phyloP scores from a whole-genome alignment of 1,140 invertebrate genomes.

The Brachionus asplanchnoidis region DNA sequence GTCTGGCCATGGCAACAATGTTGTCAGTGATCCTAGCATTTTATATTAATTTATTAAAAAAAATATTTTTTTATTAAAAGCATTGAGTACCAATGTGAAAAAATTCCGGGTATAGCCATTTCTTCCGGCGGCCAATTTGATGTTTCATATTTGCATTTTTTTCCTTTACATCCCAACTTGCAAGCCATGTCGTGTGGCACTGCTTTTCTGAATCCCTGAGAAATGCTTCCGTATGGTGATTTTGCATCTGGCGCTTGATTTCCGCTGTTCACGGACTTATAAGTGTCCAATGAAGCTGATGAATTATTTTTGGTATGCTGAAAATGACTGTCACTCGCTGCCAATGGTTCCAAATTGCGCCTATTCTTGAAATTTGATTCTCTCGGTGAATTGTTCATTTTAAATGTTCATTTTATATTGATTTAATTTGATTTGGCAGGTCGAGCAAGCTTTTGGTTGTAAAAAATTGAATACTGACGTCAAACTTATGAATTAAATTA shows the following conservation, averaged over 20 bases:
- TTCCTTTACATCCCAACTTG: slow-evolving; percentile 64
- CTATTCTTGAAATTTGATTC: background rate
- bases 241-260: background rate
- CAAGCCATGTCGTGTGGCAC: slow-evolving; percentile 37
- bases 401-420: background rate
- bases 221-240: slow-evolving; percentile 21
- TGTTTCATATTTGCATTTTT: slow-evolving; percentile 73
- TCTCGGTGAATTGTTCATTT: background rate
- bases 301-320: background rate
- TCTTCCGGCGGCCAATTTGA: slow-evolving; percentile 65
- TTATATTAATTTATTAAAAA: no score
- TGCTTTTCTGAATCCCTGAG: background rate
- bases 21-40: slow-evolving; percentile 72
- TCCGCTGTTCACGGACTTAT: background rate
- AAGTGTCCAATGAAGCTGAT: background rate
- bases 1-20: slow-evolving; percentile 78
- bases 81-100: slow-evolving; percentile 73
- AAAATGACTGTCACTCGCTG: background rate
- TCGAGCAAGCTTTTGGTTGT: background rate
- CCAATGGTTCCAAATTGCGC: background rate
- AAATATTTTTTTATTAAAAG: no score
- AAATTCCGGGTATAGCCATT: slow-evolving; percentile 71
- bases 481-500: background rate
- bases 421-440: background rate
- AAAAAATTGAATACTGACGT: background rate